Base-by-base conservation (phyloP, 1,140 invertebrate species). In the Heterodera carotae region DNA sequence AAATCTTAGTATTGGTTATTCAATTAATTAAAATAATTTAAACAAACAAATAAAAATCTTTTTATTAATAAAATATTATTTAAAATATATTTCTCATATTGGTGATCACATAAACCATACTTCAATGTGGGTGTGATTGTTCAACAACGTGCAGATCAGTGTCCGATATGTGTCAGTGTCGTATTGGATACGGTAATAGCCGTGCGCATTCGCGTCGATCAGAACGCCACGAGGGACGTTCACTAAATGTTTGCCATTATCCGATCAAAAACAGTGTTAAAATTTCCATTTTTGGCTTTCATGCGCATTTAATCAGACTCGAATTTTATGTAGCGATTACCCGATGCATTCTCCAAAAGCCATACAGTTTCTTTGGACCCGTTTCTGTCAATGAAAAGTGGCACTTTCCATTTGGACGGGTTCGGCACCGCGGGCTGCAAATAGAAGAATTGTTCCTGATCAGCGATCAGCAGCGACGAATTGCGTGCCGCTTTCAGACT, bases 141-240 rank as follows among this genome's bases (percentile, higher is more conserved):
- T 43, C 34, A 31, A 15, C 36, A 79, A n/a, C 6, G 34, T 77
- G 53, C 56, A 48, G 15, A 77, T 77, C 31, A 77, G 36, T 34
- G 33, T 27, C 56, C 77, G 43, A 69, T 76, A 76, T 10, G 76
- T 69, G 22, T 60, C 76, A 7, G 12, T 34, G 12, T 79, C 64
- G 64, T 79, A 79, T 29, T 31, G 67, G 25, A 76, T 59, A 29
- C 73, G 73, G 64, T 79, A 79, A 43, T 79, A 79, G 39, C 77
- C 77, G 56, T 60, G 69, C 3, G 66, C 64, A 29, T 71, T 53
- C 29, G 69, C 18, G 70, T 79, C 77, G 31, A 79, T n/a, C 36
- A 70, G 29, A 33, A 75, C 31, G 22, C 66, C 75, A n/a, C 43
- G 48, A 22, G 34, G 75, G 6, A 78, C 31, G 8, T 34, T 66